These are phyloP conservation scores for Sebastes trivittatus DNA, from an alignment of 2,797 vertebrate genomes.

Conservation along the genomic window DNA sequence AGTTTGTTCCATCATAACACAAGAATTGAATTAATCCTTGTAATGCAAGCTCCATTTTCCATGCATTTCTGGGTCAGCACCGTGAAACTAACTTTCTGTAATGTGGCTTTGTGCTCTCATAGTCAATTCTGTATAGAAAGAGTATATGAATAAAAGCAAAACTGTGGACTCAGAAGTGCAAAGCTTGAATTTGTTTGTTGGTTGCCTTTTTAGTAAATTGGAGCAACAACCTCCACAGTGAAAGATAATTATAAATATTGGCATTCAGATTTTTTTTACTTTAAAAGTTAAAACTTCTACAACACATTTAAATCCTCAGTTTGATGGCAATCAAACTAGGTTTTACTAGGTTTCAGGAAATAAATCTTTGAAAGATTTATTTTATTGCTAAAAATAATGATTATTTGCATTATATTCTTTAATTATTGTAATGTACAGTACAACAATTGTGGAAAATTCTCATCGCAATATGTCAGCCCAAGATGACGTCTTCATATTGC, in stretches of 20 bases:
- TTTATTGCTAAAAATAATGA: neutral
- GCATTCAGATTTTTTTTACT: neutral
- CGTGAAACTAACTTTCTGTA: neutral
- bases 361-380: neutral
- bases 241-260: neutral
- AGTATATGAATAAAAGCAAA: neutral
- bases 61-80: neutral
- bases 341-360: neutral
- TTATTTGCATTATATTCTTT: neutral
- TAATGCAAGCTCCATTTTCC: neutral
- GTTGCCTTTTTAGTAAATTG: neutral
- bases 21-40: neutral
- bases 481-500: too few species aligned
- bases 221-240: neutral
- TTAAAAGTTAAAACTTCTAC: neutral
- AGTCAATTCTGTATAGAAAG: neutral
- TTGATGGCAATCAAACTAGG: neutral
- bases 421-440: neutral
- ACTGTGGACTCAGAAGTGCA: neutral
- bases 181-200: neutral
- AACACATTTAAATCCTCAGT: neutral
- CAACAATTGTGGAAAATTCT: neutral
- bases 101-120: neutral
- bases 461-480: neutral
- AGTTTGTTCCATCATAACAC: conserved; percentile 1